Evolutionary conservation across 2,113 vertebrate genomes (phyloP).

Genomic region (Dermatemys mawii): DNA sequence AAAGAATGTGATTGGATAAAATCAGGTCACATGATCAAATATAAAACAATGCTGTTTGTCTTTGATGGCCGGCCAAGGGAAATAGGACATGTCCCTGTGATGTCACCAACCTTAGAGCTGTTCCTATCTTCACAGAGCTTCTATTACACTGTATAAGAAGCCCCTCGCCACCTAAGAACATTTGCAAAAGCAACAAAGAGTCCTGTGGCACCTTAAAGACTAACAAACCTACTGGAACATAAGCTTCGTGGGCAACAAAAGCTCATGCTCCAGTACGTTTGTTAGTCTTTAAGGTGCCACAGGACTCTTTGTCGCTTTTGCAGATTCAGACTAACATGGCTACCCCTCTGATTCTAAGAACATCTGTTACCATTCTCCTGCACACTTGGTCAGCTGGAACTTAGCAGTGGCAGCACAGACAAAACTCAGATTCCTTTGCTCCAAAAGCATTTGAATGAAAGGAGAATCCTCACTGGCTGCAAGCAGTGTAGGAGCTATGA

Average conservation of each 20-base stretch:
- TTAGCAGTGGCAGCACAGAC: neutral
- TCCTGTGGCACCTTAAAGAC: too few species aligned
- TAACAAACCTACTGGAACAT: too few species aligned
- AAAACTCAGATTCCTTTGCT: neutral
- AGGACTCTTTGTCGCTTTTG: too few species aligned
- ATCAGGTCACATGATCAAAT: neutral
- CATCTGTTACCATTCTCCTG: neutral
- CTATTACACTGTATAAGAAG: neutral
- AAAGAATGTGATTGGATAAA: neutral
- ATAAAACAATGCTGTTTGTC: neutral
- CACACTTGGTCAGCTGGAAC: neutral
- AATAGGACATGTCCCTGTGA: neutral
- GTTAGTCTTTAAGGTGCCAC: too few species aligned
- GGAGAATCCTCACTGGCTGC: neutral
- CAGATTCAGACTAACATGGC: too few species aligned
- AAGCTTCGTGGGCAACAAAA: too few species aligned
- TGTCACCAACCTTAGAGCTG: neutral
- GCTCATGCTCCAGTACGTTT: too few species aligned
- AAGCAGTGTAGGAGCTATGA: neutral
- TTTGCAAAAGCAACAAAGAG: too few species aligned
- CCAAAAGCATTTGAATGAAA: neutral
- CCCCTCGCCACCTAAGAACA: neutral
- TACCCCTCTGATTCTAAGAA: too few species aligned
- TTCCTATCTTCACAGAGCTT: neutral
- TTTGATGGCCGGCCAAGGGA: rapidly evolving